Evolutionary conservation across 2,113 vertebrate genomes (phyloP), one percentile per base, ranked within the genome.

Genomic region (Campylomormyrus numenius): DNA sequence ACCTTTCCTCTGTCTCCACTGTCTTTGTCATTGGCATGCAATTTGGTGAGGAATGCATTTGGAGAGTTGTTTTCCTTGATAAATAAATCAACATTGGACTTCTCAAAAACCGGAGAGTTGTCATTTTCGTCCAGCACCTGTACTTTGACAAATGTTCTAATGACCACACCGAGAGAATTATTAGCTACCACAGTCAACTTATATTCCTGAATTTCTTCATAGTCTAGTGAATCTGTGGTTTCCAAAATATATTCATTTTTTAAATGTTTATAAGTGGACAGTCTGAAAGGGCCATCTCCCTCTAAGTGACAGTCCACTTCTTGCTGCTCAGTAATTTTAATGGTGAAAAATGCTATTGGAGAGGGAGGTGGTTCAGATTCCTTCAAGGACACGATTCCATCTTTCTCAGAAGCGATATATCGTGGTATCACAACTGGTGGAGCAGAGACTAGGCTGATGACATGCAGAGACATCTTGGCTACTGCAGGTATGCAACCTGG

Each of bases 31-130:
- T 95, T 97, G 39, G 98, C 98, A 58, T 97, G 94, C 8, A 99
- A 90, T 93, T 98, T 98, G n/a, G 96, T 93, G 84, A 99, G 93
- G 93, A 98, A 98, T 49, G 97, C 97, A 91, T 98, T 96, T 9
- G 97, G 97, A 0, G 95, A 92, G 45, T 99, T 99, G 93, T 99
- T 99, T 94, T 99, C 98, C 92, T 98, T 98, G 2, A 99, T 95
- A 3, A 96, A 96, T 90, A 99, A 91, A 91, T 99, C 97, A 88
- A 99, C 93, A 86, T 97, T 91, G 31, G 97, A 95, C 88, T 98
- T 96, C 90, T 96, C 95, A 93, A 99, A 99, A 93, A 98, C 90
- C 0, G 98, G 98, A 0, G 97, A 95, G 31, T 99, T 99, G 87
- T 99, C 98, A 0, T 99, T 99, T 49, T 99, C 98, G 92, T 99